Percentiles rank a stretch among this genome's conserved stretches.
phyloP scores from a whole-genome alignment of 2,888 invertebrate species.

The Oasisia sp. region DNA sequence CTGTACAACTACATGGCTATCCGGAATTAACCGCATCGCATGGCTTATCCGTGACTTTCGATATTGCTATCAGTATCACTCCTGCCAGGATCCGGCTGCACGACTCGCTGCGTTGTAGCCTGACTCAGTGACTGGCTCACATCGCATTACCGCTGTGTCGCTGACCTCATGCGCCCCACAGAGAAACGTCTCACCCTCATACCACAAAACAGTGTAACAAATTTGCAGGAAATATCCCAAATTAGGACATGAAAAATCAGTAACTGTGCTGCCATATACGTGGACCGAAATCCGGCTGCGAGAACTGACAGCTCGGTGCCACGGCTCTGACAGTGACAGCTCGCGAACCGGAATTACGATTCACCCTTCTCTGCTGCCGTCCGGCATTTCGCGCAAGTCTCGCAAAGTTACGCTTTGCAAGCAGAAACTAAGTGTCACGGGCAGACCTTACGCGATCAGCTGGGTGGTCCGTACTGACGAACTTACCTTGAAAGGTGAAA shows the following conservation, averaged over 20 bases:
- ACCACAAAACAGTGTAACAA: background rate
- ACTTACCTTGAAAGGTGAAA: constrained; percentile 17
- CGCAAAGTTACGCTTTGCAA: constrained; percentile 7
- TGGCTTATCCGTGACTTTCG: background rate
- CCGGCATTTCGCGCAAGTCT: background rate
- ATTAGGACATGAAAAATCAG: background rate
- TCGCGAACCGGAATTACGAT: background rate
- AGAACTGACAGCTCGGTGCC: background rate
- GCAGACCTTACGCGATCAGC: background rate
- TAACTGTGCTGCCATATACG: background rate
- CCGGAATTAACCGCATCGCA: background rate
- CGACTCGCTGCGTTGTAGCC: background rate
- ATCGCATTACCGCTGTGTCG: background rate
- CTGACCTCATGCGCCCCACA: background rate
- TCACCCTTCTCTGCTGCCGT: background rate
- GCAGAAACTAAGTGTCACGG: background rate
- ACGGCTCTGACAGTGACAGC: background rate
- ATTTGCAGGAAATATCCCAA: background rate
- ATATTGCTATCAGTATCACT: background rate
- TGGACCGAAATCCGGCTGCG: background rate
- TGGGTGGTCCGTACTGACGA: background rate
- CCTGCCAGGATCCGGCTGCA: background rate
- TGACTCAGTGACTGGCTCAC: background rate
- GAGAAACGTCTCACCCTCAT: background rate
- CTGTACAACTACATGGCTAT: background rate